A percentile compares a stretch with the other conserved stretches of the same genome.
Conservation (phyloP, 2,797 vertebrate species). For the Gadopsis bispinosus region DNA sequence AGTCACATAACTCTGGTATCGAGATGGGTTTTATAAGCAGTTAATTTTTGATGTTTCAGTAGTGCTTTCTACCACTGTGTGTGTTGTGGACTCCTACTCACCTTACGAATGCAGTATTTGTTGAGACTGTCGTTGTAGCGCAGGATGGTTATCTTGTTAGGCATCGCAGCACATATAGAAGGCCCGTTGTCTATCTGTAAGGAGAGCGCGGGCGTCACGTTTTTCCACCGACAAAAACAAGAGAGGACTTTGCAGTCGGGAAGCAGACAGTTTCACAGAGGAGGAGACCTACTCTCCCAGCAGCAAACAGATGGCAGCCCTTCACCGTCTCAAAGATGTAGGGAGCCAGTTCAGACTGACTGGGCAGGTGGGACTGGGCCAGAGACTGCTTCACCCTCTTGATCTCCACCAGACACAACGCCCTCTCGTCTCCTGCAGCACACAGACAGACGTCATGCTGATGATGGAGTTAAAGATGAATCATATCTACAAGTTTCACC, state of each 20-base stretch:
- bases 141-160: slow-evolving; percentile 94
- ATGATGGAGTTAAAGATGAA: background rate
- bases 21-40: no score
- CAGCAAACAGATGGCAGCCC: slow-evolving; percentile 97
- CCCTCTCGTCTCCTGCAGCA: slow-evolving; percentile 92
- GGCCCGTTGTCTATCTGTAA: slow-evolving; percentile 93
- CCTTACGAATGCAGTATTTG: slow-evolving; percentile 99
- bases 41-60: background rate
- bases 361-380: slow-evolving; percentile 95
- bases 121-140: slow-evolving; percentile 96
- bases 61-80: background rate
- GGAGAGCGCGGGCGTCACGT: background rate
- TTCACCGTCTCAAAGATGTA: slow-evolving; percentile 97
- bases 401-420: slow-evolving; percentile 94
- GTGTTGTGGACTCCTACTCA: slow-evolving; percentile 60
- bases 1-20: no score
- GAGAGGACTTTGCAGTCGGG: background rate
- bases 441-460: slow-evolving; percentile 12
- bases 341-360: slow-evolving; percentile 92
- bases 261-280: background rate
- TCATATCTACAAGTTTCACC: background rate
- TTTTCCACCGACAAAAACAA: background rate
- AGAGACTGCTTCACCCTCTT: slow-evolving; percentile 98
- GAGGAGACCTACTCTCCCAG: slow-evolving; percentile 89
- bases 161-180: slow-evolving; percentile 97